These are phyloP conservation scores for Parascotia fuliginaria DNA, from an alignment of 2,888 invertebrate species.

Conservation along the genomic window DNA sequence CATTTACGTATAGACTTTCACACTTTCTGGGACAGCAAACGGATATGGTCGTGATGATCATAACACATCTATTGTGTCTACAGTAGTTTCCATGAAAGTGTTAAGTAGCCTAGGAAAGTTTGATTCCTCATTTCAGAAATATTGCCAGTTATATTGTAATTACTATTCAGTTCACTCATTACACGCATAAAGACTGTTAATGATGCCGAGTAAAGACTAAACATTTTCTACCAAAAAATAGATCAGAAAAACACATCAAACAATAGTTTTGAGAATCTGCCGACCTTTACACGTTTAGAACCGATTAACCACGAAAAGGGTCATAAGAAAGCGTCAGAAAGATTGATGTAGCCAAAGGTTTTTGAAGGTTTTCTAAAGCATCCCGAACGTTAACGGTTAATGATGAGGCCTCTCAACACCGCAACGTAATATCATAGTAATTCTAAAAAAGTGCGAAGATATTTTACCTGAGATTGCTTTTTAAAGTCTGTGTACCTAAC, in stretches of 20 bases:
- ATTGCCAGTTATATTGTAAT: neutral
- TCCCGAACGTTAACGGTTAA: constrained; percentile 54
- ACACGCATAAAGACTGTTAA: no score
- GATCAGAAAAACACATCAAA: constrained; percentile 9
- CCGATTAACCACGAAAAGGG: constrained; percentile 42
- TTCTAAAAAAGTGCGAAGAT: constrained; percentile 56
- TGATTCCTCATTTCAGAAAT: no score
- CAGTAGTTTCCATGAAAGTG: no score
- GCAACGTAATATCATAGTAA: constrained; percentile 49
- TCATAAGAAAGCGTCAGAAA: constrained; percentile 49
- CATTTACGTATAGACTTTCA: no score
- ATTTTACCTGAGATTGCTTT: constrained; percentile 51
- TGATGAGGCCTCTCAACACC: constrained; percentile 54
- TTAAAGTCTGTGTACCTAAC: constrained; percentile 41
- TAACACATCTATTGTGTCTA: no score
- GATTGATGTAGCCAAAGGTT: constrained; percentile 53
- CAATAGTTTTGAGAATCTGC: constrained; percentile 6
- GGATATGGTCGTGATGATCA: no score
- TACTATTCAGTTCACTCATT: neutral
- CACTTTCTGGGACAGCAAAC: no score
- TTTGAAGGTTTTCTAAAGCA: constrained; percentile 46
- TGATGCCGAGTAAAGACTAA: neutral
- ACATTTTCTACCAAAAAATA: neutral
- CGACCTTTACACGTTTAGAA: constrained; percentile 38
- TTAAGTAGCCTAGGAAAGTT: no score